Evolutionary conservation across 2,113 vertebrate genomes (phyloP).

Genomic region (Engystomops pustulosus): DNA sequence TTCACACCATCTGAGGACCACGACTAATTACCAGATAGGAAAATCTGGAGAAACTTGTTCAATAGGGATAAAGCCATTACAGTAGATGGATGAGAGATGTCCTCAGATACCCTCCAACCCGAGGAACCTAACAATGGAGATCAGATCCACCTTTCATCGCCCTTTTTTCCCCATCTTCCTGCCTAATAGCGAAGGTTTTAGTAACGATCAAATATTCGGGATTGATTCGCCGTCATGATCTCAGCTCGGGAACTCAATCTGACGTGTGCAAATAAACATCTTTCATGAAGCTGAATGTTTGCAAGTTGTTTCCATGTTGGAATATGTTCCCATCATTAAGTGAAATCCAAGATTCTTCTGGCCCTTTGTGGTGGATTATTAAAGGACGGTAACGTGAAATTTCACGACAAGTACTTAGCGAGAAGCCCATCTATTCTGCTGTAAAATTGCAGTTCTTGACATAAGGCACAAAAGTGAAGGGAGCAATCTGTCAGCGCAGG

Average conservation of each 20-base stretch:
- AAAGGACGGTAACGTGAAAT: slow-evolving; percentile 7
- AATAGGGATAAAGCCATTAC: no score
- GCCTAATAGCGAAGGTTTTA: slow-evolving; percentile 1
- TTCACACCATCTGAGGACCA: neutral
- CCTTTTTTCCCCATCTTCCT: neutral
- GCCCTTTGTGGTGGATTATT: slow-evolving; percentile 48
- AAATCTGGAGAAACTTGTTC: neutral
- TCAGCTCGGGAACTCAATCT: neutral
- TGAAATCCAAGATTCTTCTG: slow-evolving; percentile 37
- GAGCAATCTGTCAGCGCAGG: slow-evolving; percentile 36
- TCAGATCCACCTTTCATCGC: neutral
- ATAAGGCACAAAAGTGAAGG: slow-evolving; percentile 19
- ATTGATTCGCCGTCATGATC: neutral
- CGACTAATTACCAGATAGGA: neutral
- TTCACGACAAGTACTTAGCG: slow-evolving; percentile 14
- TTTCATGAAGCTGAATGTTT: neutral
- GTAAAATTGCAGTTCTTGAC: slow-evolving; percentile 34
- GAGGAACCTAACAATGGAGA: neutral
- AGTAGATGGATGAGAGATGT: neutral
- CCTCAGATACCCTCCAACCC: neutral
- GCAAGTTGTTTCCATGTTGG: slow-evolving; percentile 38
- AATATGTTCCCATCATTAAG: slow-evolving; percentile 41
- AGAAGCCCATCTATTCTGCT: neutral
- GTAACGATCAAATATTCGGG: neutral
- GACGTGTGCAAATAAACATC: slow-evolving; percentile 41